Percentiles rank a stretch among this genome's conserved stretches.
These are phyloP conservation scores for Enteromius radiatus DNA, from an alignment of 2,797 vertebrate genomes.

Conservation along the genomic window DNA sequence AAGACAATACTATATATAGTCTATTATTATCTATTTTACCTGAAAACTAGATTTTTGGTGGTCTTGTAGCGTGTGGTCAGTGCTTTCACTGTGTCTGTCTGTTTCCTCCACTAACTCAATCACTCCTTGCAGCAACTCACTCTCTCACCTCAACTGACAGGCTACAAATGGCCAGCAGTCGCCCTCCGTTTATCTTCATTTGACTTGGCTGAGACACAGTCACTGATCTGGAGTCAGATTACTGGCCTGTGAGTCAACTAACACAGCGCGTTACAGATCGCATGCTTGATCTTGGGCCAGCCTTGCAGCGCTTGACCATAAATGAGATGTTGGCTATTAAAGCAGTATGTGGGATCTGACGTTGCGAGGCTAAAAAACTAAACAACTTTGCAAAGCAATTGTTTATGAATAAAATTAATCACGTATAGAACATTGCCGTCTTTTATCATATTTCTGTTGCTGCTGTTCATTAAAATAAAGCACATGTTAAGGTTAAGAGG, in stretches of 20 bases:
- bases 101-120: slow-evolving; percentile 33
- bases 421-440: background rate
- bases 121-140: slow-evolving; percentile 25
- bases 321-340: slow-evolving; percentile 15
- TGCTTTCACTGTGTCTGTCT: background rate
- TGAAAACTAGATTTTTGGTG: background rate
- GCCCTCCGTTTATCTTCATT: slow-evolving; percentile 43
- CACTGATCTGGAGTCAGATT: slow-evolving; percentile 53
- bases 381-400: background rate
- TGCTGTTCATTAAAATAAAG: background rate
- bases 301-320: background rate
- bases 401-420: background rate
- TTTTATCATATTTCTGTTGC: slow-evolving; percentile 10
- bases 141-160: slow-evolving; percentile 42
- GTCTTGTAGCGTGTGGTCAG: slow-evolving; percentile 19
- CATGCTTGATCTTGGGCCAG: slow-evolving; percentile 35
- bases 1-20: background rate
- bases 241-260: slow-evolving; percentile 15
- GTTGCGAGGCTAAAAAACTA: background rate
- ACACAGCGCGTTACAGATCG: slow-evolving; percentile 8
- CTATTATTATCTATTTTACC: background rate
- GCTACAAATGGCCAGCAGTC: slow-evolving; percentile 45
- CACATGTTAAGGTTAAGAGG: background rate
- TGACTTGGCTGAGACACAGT: slow-evolving; percentile 29
- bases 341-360: background rate